These are phyloP conservation scores for Eretmochelys imbricata DNA, from an alignment of 2,113 vertebrate genomes.

Conservation along the genomic window DNA sequence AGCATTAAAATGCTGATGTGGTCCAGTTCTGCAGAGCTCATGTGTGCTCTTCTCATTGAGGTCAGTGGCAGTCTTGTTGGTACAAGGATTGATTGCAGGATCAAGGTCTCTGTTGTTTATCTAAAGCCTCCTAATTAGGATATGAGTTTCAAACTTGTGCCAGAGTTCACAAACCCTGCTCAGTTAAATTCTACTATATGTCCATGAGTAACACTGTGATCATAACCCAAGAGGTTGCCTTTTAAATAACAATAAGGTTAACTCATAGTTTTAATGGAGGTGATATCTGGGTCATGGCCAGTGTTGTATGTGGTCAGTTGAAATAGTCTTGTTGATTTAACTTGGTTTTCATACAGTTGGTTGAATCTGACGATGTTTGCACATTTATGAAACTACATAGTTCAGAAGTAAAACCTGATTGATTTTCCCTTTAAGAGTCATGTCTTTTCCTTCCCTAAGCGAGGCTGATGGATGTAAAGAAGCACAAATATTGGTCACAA, in stretches of 20 bases:
- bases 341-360: background rate
- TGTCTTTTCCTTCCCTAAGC: background rate
- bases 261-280: fast-evolving
- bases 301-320: background rate
- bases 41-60: fast-evolving
- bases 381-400: background rate
- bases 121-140: background rate
- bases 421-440: background rate
- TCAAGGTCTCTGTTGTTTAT: fast-evolving
- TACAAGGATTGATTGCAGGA: background rate
- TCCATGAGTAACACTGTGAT: background rate
- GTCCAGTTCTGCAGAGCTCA: background rate
- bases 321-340: background rate
- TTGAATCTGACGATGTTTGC: background rate
- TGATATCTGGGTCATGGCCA: background rate
- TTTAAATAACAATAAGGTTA: background rate
- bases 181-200: background rate
- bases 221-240: background rate
- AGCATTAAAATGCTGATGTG: background rate
- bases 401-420: background rate
- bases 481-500: background rate
- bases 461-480: fast-evolving
- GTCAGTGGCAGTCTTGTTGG: background rate
- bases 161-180: background rate
- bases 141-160: background rate